Conservation (phyloP, 2,797 vertebrate species). For the Molothrus aeneus region DNA sequence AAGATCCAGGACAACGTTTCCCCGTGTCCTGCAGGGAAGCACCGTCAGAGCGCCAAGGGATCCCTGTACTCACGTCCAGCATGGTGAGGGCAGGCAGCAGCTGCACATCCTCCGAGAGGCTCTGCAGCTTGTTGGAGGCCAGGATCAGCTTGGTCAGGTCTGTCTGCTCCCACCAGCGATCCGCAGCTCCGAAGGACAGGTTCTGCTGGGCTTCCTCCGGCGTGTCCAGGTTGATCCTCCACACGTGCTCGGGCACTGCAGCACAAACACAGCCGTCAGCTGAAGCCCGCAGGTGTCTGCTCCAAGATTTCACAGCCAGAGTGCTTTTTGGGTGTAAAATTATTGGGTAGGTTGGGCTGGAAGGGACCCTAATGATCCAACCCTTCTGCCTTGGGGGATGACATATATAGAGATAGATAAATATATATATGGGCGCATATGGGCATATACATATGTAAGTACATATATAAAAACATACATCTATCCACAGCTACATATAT, state of each 20-base stretch:
- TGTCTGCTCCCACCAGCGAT: conserved; percentile 96
- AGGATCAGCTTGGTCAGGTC: conserved; percentile 92
- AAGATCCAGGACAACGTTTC: not conserved
- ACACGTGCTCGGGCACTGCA: conserved; percentile 89
- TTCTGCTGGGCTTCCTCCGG: conserved; percentile 86
- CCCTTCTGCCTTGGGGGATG: not conserved
- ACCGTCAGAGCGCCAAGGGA: fast-evolving
- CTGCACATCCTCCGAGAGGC: conserved; percentile 86
- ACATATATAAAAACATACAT: not conserved
- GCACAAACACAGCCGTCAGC: not conserved
- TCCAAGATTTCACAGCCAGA: fast-evolving
- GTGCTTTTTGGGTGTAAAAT: fast-evolving
- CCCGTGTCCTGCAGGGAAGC: fast-evolving
- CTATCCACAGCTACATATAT: not conserved
- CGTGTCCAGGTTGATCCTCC: conserved; percentile 89
- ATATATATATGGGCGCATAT: too few species aligned
- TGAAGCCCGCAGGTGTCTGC: fast-evolving
- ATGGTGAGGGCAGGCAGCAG: conserved; percentile 85
- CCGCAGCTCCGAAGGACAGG: conserved; percentile 82
- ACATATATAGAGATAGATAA: fast-evolving
- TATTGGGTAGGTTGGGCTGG: fast-evolving
- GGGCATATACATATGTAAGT: fast-evolving
- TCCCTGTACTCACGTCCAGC: conserved; percentile 84
- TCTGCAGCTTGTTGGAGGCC: conserved; percentile 89
- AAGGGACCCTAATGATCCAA: not conserved